These are phyloP conservation scores for Agrochola lota DNA, from an alignment of 2,888 invertebrate genomes.

Conservation along the genomic window DNA sequence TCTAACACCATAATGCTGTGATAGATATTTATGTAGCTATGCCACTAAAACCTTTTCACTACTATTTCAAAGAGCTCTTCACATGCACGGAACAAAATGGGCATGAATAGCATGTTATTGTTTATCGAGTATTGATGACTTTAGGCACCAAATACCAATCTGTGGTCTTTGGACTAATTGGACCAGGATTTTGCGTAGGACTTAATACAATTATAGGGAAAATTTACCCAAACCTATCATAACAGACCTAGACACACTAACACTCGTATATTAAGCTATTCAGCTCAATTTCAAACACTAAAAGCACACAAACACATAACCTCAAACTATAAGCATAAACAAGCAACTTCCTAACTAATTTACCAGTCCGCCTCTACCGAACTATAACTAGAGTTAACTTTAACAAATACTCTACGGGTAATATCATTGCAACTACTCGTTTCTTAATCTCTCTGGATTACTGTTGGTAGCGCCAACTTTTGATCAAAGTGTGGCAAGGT, in stretches of 20 bases:
- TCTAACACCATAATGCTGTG: not conserved
- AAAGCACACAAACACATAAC: constrained; percentile 39
- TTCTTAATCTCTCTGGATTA: constrained; percentile 62
- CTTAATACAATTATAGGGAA: not conserved
- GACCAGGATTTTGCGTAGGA: not conserved
- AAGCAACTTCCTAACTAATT: constrained; percentile 52
- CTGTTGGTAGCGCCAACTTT: constrained; percentile 55
- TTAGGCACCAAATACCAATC: not conserved
- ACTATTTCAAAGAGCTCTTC: not conserved
- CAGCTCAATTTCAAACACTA: constrained; percentile 54
- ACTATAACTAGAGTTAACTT: constrained; percentile 47
- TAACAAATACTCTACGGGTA: constrained; percentile 40
- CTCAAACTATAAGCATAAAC: constrained; percentile 52
- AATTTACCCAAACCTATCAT: constrained; percentile 17
- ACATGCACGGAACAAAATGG: not conserved
- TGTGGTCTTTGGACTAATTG: not conserved
- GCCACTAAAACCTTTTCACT: not conserved
- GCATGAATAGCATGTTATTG: not conserved
- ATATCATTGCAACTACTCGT: constrained; percentile 44
- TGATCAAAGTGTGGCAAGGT: constrained; percentile 68
- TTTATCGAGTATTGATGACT: not conserved
- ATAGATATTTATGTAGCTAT: not conserved
- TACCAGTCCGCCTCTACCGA: constrained; percentile 41
- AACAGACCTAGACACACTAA: constrained; percentile 3
- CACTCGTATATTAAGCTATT: constrained; percentile 26